These are phyloP conservation scores for Idaea dimidiata DNA, from an alignment of 2,888 invertebrate genomes.

Conservation along the genomic window DNA sequence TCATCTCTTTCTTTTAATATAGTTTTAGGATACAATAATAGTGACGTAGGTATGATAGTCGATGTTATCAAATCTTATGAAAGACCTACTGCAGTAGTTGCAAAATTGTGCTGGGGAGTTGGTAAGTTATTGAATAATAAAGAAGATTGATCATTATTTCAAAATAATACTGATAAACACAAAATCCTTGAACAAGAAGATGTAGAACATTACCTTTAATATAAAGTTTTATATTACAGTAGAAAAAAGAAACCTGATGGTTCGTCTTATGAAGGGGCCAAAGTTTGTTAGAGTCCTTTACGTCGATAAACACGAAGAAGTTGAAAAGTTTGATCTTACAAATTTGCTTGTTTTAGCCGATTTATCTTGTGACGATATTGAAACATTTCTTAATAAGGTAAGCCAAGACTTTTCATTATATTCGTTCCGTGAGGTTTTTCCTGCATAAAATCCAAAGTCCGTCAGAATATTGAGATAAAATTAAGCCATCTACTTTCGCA, in stretches of 20 bases:
- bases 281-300: constrained; percentile 35
- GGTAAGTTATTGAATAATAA: constrained; percentile 37
- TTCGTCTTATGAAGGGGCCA: constrained; percentile 24
- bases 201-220: not conserved
- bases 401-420: not conserved
- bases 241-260: constrained; percentile 33
- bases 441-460: too few relatives aligned
- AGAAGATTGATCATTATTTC: not conserved
- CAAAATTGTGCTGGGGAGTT: constrained; percentile 47
- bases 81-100: constrained; percentile 45
- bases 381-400: constrained; percentile 39
- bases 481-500: too few relatives aligned
- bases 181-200: not conserved
- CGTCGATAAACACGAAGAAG: constrained; percentile 23
- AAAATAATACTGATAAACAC: not conserved
- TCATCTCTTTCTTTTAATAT: constrained; percentile 3
- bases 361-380: constrained; percentile 33
- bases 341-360: constrained; percentile 36
- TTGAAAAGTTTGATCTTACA: constrained; percentile 23
- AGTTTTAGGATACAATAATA: constrained; percentile 11
- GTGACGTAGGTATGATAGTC: constrained; percentile 43
- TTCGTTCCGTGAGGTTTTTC: too few relatives aligned
- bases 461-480: too few relatives aligned
- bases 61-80: constrained; percentile 47
- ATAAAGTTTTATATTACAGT: constrained; percentile 16